Base-by-base conservation (phyloP, 2,113 vertebrate species). In the Aspidoscelis tigris region DNA sequence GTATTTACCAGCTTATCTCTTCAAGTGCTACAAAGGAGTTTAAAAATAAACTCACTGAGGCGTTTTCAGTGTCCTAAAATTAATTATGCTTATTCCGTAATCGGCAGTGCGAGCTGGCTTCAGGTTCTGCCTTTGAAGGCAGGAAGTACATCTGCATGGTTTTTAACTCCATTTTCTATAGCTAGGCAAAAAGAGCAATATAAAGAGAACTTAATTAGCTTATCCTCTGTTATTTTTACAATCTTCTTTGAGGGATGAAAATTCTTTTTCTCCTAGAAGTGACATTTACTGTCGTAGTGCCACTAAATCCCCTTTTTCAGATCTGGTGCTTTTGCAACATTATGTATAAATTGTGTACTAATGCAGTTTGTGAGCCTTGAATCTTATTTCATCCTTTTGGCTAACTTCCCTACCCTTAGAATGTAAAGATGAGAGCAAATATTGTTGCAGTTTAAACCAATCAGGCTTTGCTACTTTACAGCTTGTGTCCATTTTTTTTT, bases 21-120 rank as follows among this genome's bases (percentile, higher is more conserved):
- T 71, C 21, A 26, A 76, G 39, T 55, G 79, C 4, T 68, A 55
- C 26, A 24, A 75, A 53, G 66, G 20, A 66, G 69, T 58, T 43
- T 75, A 4, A 78, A 83, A 87, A 89, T 76, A 75, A 68, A 78
- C 77, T 73, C 1, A 71, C 76, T 2, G 71, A 8, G 53, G 43
- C n/a, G 22, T 47, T 84, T 78, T 79, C 53, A 20, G 43, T 50
- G 43, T 80, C 43, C 78, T 50, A 80, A 85, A 80, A 80, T 47
- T 66, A 39, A 80, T 80, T 53, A 39, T 65, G 26, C 43, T 21
- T 79, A 44, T 39, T n/a, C 70, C 18, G 1, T 41, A 74, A 18
- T n/a, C 65, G 80, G 70, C 55, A 73, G n/a, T 53, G 74, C n/a
- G 53, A 85, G 53, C n/a, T 39, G 43, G 50, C 43, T 79, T 65